A percentile compares a stretch with the other conserved stretches of the same genome.
Evolutionary conservation across 2,888 invertebrate species (phyloP).

Genomic region (Perdita meconis): DNA sequence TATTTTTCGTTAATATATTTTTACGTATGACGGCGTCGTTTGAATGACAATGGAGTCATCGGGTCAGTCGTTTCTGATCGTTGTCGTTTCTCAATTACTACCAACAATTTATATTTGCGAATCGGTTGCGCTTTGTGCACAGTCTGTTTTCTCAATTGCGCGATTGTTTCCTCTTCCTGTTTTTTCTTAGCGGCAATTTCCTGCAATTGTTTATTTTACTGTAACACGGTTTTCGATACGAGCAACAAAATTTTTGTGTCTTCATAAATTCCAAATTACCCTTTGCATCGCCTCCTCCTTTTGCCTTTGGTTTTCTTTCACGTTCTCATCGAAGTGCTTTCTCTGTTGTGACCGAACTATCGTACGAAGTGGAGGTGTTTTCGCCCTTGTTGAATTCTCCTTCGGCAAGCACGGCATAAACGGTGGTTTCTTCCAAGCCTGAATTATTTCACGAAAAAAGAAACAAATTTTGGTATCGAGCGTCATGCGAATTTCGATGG

Average conservation of each 20-base stretch:
- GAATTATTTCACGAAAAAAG: not conserved
- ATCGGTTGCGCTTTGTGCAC: conserved; percentile 70
- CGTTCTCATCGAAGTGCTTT: conserved; percentile 55
- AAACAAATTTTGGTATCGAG: not conserved
- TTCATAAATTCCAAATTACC: conserved; percentile 39
- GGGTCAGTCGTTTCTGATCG: conserved; percentile 66
- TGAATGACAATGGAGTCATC: conserved; percentile 49
- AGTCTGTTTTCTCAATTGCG: conserved; percentile 54
- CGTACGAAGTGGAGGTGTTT: conserved; percentile 62
- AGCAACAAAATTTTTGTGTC: not conserved
- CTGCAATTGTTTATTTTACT: conserved; percentile 47
- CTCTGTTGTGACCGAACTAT: conserved; percentile 63
- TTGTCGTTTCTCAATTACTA: conserved; percentile 64
- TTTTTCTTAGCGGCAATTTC: conserved; percentile 51
- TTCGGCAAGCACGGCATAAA: conserved; percentile 24
- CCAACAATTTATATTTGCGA: conserved; percentile 61
- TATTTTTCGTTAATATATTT: not conserved
- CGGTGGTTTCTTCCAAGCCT: conserved; percentile 63
- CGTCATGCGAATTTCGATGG: not conserved
- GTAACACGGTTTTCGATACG: too few species aligned
- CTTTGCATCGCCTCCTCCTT: conserved; percentile 42
- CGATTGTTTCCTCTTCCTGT: conserved; percentile 59
- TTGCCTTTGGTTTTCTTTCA: conserved; percentile 56
- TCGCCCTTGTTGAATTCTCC: conserved; percentile 20
- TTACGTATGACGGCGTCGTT: conserved; percentile 67